phyloP scores from a whole-genome alignment of 2,797 vertebrate genomes.

The Hyperoplus immaculatus region DNA sequence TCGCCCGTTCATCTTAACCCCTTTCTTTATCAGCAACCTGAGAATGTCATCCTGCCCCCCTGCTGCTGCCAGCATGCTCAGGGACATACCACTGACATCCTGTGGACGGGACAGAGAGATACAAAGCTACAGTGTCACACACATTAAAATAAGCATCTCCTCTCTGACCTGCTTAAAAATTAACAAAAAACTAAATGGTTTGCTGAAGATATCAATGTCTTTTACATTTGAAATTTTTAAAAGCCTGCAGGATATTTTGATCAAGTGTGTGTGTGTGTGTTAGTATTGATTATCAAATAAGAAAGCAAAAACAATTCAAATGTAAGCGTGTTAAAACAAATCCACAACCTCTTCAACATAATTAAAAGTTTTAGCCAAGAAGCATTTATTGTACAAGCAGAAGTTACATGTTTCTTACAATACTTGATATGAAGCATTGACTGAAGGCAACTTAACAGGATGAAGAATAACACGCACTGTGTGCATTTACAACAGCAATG shows the following conservation, averaged over 20 bases:
- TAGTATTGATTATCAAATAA: too few relatives aligned
- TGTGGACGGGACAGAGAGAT: slow-evolving; percentile 67
- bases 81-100: slow-evolving; percentile 97
- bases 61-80: slow-evolving; percentile 96
- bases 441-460: slow-evolving; percentile 62
- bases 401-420: slow-evolving; percentile 65
- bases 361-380: slow-evolving; percentile 55
- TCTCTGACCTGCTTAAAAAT: background rate
- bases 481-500: slow-evolving; percentile 56
- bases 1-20: slow-evolving; percentile 92
- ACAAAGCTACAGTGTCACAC: background rate
- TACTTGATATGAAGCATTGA: slow-evolving; percentile 58
- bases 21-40: slow-evolving; percentile 93
- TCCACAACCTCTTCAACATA: background rate
- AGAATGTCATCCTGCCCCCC: slow-evolving; percentile 97
- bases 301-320: background rate
- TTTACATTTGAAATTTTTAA: too few relatives aligned
- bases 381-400: slow-evolving; percentile 79
- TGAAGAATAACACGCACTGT: slow-evolving; percentile 43
- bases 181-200: too few relatives aligned
- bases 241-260: too few relatives aligned
- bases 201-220: too few relatives aligned
- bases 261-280: too few relatives aligned
- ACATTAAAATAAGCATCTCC: background rate
- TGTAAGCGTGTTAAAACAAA: background rate